Percentiles rank a stretch among this genome's conserved stretches.
phyloP scores from a whole-genome alignment of 1,140 invertebrate genomes.

The Ceratina calcarata region DNA sequence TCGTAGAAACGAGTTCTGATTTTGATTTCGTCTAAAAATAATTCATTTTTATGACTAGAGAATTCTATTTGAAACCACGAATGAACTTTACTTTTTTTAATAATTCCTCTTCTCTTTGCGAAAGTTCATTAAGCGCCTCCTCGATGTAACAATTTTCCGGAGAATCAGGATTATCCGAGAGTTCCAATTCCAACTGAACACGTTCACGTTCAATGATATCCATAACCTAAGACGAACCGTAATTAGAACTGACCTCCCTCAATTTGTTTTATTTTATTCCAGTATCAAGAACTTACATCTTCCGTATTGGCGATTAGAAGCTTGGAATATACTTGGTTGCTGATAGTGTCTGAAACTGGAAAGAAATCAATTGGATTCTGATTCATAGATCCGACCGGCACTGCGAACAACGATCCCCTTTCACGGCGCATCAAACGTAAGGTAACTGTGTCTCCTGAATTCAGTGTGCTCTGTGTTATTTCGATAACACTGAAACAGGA shows the following conservation, averaged over 20 bases:
- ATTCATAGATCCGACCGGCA: slow-evolving; percentile 80
- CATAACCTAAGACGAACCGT: slow-evolving; percentile 76
- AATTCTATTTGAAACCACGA: slow-evolving; percentile 12
- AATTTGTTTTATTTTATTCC: neutral
- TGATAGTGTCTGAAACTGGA: slow-evolving; percentile 77
- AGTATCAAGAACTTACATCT: slow-evolving; percentile 80
- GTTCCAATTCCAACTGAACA: slow-evolving; percentile 84
- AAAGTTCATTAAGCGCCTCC: slow-evolving; percentile 86
- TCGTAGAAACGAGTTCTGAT: slow-evolving; percentile 10
- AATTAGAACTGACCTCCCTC: neutral
- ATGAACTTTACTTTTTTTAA: slow-evolving; percentile 44
- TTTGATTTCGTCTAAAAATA: slow-evolving; percentile 8
- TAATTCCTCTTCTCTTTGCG: slow-evolving; percentile 74
- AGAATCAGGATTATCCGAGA: slow-evolving; percentile 85
- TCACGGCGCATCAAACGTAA: slow-evolving; percentile 93
- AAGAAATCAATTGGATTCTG: slow-evolving; percentile 72
- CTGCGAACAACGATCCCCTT: slow-evolving; percentile 88
- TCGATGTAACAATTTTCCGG: slow-evolving; percentile 93
- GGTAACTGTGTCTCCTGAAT: slow-evolving; percentile 87
- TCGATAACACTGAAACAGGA: slow-evolving; percentile 81
- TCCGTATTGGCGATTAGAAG: slow-evolving; percentile 85
- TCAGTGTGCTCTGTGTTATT: slow-evolving; percentile 82
- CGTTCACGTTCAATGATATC: slow-evolving; percentile 88
- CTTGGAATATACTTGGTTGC: slow-evolving; percentile 86
- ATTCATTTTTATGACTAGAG: neutral